Conservation (phyloP, 2,113 vertebrate species). For the Syrrhaptes paradoxus region DNA sequence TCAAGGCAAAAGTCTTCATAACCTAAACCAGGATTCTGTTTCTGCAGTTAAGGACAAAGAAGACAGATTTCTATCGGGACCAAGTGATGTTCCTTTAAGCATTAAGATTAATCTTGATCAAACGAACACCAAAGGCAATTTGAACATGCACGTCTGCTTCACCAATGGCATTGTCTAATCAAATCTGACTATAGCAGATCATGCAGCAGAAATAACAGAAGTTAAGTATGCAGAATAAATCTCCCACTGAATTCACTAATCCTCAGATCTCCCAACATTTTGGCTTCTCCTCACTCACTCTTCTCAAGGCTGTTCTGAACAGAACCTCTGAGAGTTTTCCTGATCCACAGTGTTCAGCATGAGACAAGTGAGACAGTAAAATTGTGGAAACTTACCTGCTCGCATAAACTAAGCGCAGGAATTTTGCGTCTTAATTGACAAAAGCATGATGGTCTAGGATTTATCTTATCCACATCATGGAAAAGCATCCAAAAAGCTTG, state of each 20-base stretch:
- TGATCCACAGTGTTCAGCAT: neutral
- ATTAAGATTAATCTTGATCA: neutral
- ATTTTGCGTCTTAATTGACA: neutral
- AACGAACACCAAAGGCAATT: neutral
- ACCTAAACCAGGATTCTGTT: neutral
- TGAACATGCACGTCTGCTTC: neutral
- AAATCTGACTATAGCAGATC: neutral
- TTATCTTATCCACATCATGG: fast-evolving
- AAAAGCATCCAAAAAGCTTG: neutral
- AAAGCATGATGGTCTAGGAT: neutral
- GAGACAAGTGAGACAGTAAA: neutral
- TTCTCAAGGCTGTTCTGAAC: neutral
- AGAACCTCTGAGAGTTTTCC: neutral
- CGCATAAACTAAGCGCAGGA: neutral
- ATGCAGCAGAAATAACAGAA: neutral
- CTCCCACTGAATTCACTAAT: neutral
- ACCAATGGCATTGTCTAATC: neutral
- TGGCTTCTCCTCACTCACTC: neutral
- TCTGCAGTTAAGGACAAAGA: neutral
- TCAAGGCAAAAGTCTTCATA: neutral
- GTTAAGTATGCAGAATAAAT: neutral
- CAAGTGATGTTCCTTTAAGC: neutral
- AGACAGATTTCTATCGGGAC: neutral
- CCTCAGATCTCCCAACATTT: neutral
- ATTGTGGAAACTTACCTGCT: neutral